A percentile compares a stretch with the other conserved stretches of the same genome.
Conservation (phyloP, 64 coral and sea anemone species). For the Cladopsammia gracilis region DNA sequence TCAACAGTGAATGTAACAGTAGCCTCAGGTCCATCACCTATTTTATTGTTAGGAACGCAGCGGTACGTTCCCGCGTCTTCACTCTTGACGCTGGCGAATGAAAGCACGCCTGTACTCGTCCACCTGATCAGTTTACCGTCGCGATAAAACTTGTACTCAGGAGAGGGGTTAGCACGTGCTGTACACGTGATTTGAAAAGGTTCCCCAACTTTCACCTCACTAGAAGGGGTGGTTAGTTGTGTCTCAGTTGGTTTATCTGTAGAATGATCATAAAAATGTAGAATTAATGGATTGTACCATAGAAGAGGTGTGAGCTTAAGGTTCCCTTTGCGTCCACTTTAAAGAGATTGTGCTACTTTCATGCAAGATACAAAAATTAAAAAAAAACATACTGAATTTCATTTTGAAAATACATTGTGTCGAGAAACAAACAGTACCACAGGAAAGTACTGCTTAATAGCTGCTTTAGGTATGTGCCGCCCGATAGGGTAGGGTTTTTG, state of each 20-base stretch:
- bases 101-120: constrained; percentile 4
- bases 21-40: constrained; percentile 6
- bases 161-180: constrained; percentile 20
- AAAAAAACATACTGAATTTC: too few species aligned
- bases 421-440: too few species aligned
- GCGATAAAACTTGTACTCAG: constrained; percentile 31
- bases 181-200: neutral
- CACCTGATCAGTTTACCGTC: neutral
- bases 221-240: neutral
- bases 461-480: too few species aligned
- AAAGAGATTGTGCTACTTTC: too few species aligned
- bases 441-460: too few species aligned
- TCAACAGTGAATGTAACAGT: neutral
- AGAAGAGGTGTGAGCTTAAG: too few species aligned
- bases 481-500: too few species aligned
- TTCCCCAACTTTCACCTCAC: neutral
- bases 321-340: too few species aligned
- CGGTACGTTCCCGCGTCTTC: constrained; percentile 32
- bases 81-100: neutral
- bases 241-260: constrained; percentile 20
- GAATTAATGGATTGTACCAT: too few species aligned
- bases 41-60: constrained; percentile 21
- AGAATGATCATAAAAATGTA: neutral
- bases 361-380: too few species aligned
- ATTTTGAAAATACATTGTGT: too few species aligned